These are phyloP conservation scores for Lipophrys pholis DNA, from an alignment of 2,113 vertebrate genomes.

Conservation along the genomic window DNA sequence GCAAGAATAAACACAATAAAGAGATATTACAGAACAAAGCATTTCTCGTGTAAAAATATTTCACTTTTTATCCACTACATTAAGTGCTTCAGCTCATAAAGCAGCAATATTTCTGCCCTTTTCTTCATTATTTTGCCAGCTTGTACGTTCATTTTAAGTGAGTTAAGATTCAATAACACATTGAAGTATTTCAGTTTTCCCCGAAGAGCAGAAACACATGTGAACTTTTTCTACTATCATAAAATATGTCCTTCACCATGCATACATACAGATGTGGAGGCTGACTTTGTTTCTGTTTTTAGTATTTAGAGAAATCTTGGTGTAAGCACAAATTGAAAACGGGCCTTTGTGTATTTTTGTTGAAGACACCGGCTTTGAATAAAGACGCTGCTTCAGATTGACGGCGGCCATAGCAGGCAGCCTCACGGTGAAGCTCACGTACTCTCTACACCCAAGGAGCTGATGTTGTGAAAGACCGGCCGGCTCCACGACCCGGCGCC, in stretches of 20 bases:
- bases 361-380: too few species aligned
- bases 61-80: not conserved
- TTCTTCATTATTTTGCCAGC: not conserved
- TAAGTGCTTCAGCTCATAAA: not conserved
- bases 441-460: slow-evolving; percentile 37
- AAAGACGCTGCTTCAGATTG: too few species aligned
- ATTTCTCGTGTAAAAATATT: too few species aligned
- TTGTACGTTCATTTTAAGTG: not conserved
- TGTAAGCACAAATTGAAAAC: too few species aligned
- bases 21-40: not conserved
- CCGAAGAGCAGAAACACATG: not conserved
- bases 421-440: slow-evolving; percentile 3
- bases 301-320: too few species aligned
- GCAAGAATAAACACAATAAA: not conserved
- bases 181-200: not conserved
- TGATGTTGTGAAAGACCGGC: slow-evolving; percentile 87
- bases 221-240: not conserved
- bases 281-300: too few species aligned
- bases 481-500: slow-evolving; percentile 90
- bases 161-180: not conserved
- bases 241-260: not conserved
- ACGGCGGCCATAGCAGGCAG: too few species aligned
- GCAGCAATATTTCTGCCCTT: not conserved
- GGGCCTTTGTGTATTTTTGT: too few species aligned
- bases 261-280: too few species aligned